Evolutionary conservation across 2,113 vertebrate species (phyloP), one percentile per base, ranked within the genome.

Genomic region (Jacana jacana): DNA sequence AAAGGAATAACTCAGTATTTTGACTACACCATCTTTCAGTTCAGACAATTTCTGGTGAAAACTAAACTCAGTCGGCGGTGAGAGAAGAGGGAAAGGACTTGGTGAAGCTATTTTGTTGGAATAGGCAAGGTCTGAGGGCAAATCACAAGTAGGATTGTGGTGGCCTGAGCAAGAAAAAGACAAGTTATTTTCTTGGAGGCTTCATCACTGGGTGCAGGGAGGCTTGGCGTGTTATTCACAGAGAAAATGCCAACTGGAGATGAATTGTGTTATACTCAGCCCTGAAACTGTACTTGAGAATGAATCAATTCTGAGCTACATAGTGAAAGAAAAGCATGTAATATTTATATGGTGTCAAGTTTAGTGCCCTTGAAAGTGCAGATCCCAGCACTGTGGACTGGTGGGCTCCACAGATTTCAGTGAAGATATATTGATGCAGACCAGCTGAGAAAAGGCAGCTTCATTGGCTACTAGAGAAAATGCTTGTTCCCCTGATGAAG

Each of bases 271-370:
- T 55, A 2, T 15, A 42, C 73, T 91, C 94, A 76, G 73, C 93
- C 65, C 89, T 24, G 18, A 75, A 92, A 68, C 30, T 42, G 49
- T 39, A 13, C 87, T 91, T 5, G 7, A 49, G 73, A 82, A 82
- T 91, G 81, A 91, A 95, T 95, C 89, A 85, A 82, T 95, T 87
- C 81, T 76, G 72, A 86, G 84, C 73, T 92, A 18, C 80, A 61
- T 72, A 88, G 55, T 60, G 90, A 91, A 77, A 94, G 68, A 75
- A 90, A 95, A 91, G 69, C 69, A 37, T 71, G 13, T 15, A 46
- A 82, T 80, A 95, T 89, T 94, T 96, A 95, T 95, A 44, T 4
- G 30, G 81, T 93, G 91, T 92, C 88, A 79, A 49, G 72, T 72
- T 66, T 60, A 57, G 42, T 85, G 82, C 72, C 92, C 92, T 96